Base-by-base conservation (phyloP, 2,797 vertebrate species). In the Malurus leucopterus region DNA sequence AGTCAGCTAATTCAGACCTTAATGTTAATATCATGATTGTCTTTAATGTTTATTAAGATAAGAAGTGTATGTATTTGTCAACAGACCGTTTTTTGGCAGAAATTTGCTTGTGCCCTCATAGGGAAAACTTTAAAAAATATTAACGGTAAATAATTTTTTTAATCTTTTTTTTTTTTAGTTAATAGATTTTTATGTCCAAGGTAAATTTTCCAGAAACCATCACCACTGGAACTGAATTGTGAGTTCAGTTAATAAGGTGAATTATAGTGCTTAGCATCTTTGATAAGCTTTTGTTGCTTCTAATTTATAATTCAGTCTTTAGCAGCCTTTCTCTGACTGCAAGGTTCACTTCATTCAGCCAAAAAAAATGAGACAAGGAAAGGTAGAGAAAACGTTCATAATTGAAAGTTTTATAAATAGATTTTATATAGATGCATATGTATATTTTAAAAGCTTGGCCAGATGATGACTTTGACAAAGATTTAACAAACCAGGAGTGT, bases 401-500 rank as follows among this genome's bases (percentile, higher is more conserved):
- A 84, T 14, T 86, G 49, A 78, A 89, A 63, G 62, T 92, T 93
- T 92, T 90, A 89, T 88, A 88, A 91, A 77, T 90, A 83, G 54
- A 38, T 75, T 84, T 83, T 77, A 59, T 74, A 44, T 70, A 79
- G 72, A 79, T 15, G n/a, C 4, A 1, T 68, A 91, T 93, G 65
- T 85, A 92, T 90, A 92, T 93, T 95, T 86, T 84, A 95, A 95
- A 94, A 96, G 30, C n/a, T 73, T 64, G 80, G 84, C 90, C 91
- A 95, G 96, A 93, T 96, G 95, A 96, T 96, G 97, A 97, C 96
- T 97, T 98, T 97, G 97, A 98, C 96, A 96, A 94, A 89, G 96
- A 96, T 96, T 98, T 98, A 98, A 96, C 89, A 97, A 98, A 97
- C 93, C 68, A 96, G 95, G 96, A 97, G 95, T 94, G 96, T 96